Conservation (phyloP, 2,113 vertebrate genomes). For the Corynorhinus townsendii region DNA sequence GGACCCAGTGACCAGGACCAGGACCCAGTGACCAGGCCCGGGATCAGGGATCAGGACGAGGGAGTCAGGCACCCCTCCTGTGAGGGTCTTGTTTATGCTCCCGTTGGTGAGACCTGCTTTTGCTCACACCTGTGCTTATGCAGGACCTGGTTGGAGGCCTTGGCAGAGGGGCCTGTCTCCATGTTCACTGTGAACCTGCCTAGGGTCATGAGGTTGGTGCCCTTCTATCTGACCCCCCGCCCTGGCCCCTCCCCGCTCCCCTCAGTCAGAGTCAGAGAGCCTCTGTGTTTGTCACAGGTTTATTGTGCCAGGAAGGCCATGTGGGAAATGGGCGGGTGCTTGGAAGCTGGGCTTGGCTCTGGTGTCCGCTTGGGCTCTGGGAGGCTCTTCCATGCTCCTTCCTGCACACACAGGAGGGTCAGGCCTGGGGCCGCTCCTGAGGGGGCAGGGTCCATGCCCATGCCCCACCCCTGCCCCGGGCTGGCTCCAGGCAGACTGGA, state of each 20-base stretch:
- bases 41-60: rapidly evolving
- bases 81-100: rapidly evolving
- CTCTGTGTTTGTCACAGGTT: background rate
- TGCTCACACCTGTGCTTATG: too few relatives aligned
- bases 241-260: rapidly evolving
- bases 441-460: background rate
- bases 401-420: background rate
- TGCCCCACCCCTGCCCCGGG: too few relatives aligned
- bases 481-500: background rate
- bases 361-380: background rate
- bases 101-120: background rate
- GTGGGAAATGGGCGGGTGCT: rapidly evolving
- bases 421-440: background rate
- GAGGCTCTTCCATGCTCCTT: background rate
- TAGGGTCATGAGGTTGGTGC: rapidly evolving
- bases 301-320: slow-evolving; percentile 8
- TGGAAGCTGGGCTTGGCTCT: background rate
- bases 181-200: background rate
- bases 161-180: background rate
- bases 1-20: rapidly evolving
- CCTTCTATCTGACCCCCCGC: rapidly evolving
- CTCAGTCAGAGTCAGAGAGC: background rate
- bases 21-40: rapidly evolving
- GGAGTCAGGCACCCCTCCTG: background rate
- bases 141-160: too few relatives aligned